Percentiles rank a stretch among this genome's conserved stretches.
Conservation (phyloP, 1,140 invertebrate genomes). For the Sycobia sp. region DNA sequence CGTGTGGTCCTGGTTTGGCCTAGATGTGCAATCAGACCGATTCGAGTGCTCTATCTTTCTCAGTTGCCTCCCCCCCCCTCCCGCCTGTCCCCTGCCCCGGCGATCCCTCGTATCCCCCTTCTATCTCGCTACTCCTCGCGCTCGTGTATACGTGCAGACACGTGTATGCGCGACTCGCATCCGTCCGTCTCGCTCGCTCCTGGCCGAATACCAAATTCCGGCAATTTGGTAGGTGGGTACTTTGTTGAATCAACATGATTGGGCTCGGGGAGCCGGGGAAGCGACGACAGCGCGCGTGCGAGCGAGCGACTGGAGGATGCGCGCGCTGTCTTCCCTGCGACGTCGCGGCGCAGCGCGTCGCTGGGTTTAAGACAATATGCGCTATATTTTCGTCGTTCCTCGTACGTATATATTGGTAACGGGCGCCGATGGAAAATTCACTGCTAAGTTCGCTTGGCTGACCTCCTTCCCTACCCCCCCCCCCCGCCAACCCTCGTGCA, state of each 20-base stretch:
- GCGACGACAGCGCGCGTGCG: neutral
- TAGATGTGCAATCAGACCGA: slow-evolving; percentile 60
- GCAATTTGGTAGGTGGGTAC: slow-evolving; percentile 62
- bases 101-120: slow-evolving; percentile 33
- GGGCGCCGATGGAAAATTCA: too few species aligned
- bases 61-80: slow-evolving; percentile 39
- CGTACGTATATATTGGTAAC: too few species aligned
- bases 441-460: too few species aligned
- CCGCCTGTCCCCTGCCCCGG: slow-evolving; percentile 27
- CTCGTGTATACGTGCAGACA: neutral
- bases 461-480: too few species aligned
- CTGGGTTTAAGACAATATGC: slow-evolving; percentile 13
- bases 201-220: slow-evolving; percentile 64
- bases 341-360: neutral
- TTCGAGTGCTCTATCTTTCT: slow-evolving; percentile 38
- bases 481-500: neutral
- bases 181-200: slow-evolving; percentile 33
- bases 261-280: slow-evolving; percentile 50
- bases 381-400: slow-evolving; percentile 5
- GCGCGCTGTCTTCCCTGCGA: too few species aligned
- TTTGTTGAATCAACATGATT: slow-evolving; percentile 65
- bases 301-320: too few species aligned
- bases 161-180: neutral
- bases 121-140: neutral
- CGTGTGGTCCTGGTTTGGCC: slow-evolving; percentile 55